A percentile compares a stretch with the other conserved stretches of the same genome.
Conservation (phyloP, 2,797 vertebrate species). For the Danionella dracula region DNA sequence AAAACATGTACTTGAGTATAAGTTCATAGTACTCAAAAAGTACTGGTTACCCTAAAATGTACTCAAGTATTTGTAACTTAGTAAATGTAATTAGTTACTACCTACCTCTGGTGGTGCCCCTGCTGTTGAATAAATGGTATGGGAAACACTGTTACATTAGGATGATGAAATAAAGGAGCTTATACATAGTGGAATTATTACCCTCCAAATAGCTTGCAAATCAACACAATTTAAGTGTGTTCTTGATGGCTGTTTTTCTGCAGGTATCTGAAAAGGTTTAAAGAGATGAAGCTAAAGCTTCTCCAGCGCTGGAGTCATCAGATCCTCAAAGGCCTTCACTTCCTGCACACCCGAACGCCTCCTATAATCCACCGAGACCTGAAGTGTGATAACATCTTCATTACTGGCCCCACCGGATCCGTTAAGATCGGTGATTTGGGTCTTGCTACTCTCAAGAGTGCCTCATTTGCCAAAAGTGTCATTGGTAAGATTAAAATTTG, state of each 20-base stretch:
- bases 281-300: constrained; percentile 91
- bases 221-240: too few relatives aligned
- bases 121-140: too few relatives aligned
- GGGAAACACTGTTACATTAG: too few relatives aligned
- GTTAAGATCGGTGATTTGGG: constrained; percentile 95
- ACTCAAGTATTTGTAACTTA: too few relatives aligned
- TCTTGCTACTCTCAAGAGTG: constrained; percentile 87
- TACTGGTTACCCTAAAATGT: too few relatives aligned
- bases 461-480: constrained; percentile 93
- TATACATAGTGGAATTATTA: too few relatives aligned
- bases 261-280: constrained; percentile 90
- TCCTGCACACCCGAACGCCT: constrained; percentile 87
- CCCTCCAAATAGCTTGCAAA: too few relatives aligned
- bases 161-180: too few relatives aligned
- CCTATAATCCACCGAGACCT: constrained; percentile 93
- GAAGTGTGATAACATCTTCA: constrained; percentile 97
- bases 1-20: too few relatives aligned
- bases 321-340: constrained; percentile 89
- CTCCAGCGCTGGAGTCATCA: constrained; percentile 92
- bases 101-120: too few relatives aligned
- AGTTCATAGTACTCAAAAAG: too few relatives aligned
- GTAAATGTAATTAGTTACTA: too few relatives aligned
- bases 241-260: neutral
- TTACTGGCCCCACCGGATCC: constrained; percentile 86
- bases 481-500: constrained; percentile 72